Evolutionary conservation across 2,797 vertebrate genomes (phyloP), one percentile per base, ranked within the genome.

Genomic region (Smutsia gigantea): DNA sequence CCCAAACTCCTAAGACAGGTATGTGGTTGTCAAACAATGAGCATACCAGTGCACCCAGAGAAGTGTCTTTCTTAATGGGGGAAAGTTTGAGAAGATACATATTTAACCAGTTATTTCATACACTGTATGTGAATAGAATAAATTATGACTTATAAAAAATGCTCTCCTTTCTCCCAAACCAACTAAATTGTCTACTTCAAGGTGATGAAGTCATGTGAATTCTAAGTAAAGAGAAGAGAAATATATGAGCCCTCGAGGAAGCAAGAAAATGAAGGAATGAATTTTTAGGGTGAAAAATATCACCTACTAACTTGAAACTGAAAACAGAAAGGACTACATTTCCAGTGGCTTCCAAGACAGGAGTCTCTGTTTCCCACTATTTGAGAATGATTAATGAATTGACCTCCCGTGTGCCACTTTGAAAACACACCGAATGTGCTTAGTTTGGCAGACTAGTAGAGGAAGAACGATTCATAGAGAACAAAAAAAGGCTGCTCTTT

Each of bases 341-440:
- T 96, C 96, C 64, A 86, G 89, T 87, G 34, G 90, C 90, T 97
- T 93, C 91, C 59, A 91, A 95, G 95, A 81, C 71, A 91, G 63
- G 72, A 92, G 87, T 72, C 92, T 96, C 83, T 88, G 83, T 74
- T 92, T 96, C 84, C 72, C 66, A 87, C 94, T 96, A 29, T 95
- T 94, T 91, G 92, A 96, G 92, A 96, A 87, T 95, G 93, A 98
- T 96, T 94, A 97, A 97, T 96, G 94, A 97, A 97, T 92, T 96
- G 90, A 92, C 96, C 96, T 95, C 84, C 94, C 55, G 23, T 57
- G 68, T 90, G 71, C 87, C 95, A 96, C 90, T 97, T 94, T 91
- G 93, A 97, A 97, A 98, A 97, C 92, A 96, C 64, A 96, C 87
- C 87, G 95, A 97, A 93, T 95, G 69, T 97, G 97, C 96, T 97